A percentile compares a stretch with the other conserved stretches of the same genome.
Conservation (phyloP, 2,888 invertebrate genomes). For the Lapara coniferarum region DNA sequence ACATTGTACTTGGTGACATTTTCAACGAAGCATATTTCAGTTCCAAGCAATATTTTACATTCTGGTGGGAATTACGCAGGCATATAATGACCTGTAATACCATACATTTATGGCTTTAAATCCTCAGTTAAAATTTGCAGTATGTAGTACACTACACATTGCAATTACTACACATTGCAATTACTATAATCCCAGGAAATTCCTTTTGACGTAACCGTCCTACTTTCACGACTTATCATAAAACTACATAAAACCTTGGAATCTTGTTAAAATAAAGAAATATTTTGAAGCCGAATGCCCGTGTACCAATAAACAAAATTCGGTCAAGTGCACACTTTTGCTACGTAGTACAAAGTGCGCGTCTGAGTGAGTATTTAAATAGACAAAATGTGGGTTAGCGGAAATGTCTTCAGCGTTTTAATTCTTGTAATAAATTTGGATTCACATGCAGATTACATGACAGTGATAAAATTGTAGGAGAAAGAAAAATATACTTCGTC, state of each 20-base stretch:
- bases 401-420: constrained; percentile 2
- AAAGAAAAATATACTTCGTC: too few species aligned
- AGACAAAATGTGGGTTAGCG: constrained; percentile 11
- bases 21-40: too few species aligned
- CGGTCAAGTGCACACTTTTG: constrained; percentile 21
- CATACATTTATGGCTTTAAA: too few species aligned
- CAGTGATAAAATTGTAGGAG: not conserved
- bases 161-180: too few species aligned
- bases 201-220: too few species aligned
- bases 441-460: not conserved
- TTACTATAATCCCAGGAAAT: too few species aligned
- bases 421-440: not conserved
- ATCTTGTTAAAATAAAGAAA: constrained; percentile 10
- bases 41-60: too few species aligned
- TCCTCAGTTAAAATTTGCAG: too few species aligned
- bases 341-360: constrained; percentile 1
- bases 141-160: too few species aligned
- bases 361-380: constrained; percentile 13
- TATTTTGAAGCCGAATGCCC: constrained; percentile 12
- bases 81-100: too few species aligned
- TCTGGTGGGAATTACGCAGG: too few species aligned
- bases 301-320: constrained; percentile 21
- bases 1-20: too few species aligned
- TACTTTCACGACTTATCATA: not conserved
- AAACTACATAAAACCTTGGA: constrained; percentile 9